Evolutionary conservation across 2,113 vertebrate genomes (phyloP).

Genomic region (Stegostoma tigrinum): DNA sequence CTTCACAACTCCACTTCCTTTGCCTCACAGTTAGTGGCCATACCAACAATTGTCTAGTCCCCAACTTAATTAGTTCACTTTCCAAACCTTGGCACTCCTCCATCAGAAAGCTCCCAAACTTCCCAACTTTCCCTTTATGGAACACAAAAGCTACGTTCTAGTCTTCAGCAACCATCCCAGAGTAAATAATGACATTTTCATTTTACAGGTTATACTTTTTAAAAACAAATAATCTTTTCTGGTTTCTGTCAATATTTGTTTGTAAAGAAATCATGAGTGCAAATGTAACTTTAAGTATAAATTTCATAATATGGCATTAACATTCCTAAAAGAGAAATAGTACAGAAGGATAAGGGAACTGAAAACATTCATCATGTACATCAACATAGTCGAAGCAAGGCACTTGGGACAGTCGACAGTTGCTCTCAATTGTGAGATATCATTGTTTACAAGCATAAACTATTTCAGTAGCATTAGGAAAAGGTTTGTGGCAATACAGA

Average conservation of each 20-base stretch:
- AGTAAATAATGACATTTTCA: not conserved
- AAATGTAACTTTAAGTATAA: slow-evolving; percentile 9
- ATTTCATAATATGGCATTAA: not conserved
- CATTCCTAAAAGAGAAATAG: not conserved
- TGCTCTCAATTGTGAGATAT: not conserved
- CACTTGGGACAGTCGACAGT: not conserved
- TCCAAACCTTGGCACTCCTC: not conserved
- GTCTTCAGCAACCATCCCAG: not conserved
- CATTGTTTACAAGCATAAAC: not conserved
- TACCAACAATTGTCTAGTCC: not conserved
- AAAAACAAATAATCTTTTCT: not conserved
- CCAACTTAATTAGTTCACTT: not conserved
- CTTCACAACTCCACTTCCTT: not conserved
- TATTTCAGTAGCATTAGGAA: not conserved
- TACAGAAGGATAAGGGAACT: not conserved
- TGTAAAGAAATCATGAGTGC: not conserved
- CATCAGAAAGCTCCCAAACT: not conserved
- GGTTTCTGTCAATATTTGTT: not conserved
- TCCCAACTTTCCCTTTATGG: not conserved
- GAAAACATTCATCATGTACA: not conserved
- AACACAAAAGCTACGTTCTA: not conserved
- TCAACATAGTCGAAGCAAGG: slow-evolving; percentile 15
- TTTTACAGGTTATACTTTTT: not conserved
- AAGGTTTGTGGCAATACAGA: not conserved
- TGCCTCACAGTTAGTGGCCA: not conserved